Evolutionary conservation across 2,797 vertebrate species (phyloP), one percentile per base, ranked within the genome.

Genomic region (Taeniopygia guttata): DNA sequence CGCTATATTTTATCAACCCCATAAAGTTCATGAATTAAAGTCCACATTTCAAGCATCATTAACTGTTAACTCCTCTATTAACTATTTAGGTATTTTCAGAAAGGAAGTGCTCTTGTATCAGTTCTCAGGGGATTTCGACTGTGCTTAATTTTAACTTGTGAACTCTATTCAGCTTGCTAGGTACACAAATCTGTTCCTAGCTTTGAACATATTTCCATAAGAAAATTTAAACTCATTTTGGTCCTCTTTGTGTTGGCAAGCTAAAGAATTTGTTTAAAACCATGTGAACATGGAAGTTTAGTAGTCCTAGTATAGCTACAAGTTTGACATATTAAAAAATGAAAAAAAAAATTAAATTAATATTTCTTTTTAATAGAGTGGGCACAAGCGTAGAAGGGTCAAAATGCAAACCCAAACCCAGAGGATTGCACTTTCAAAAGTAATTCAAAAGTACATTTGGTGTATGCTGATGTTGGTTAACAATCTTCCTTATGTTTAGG

Each of bases 1-100:
- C 13, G 9, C 68, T 74, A 2, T 73, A 59, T 79, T 94, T 94
- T 94, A 95, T 94, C 66, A 17, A 94, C 90, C 75, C 88, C 77
- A 62, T 85, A 84, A 95, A 94, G 42, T 86, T 85, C 29, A 56
- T 72, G 32, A 96, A 84, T 86, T 96, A 90, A 90, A 43, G 66
- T 48, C 69, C 4, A 6, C 29, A 43, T 93, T 95, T 93, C 81
- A 84, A 95, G 70, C 83, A 82, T 84, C 58, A 81, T 88, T 86
- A 91, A 73, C 48, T 84, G 66, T 69, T 90, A 91, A 78, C 17
- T 91, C 32, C 29, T 81, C 40, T 79, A 76, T 93, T 95, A 91
- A 90, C 87, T 95, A 63, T 94, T 93, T 86, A 81, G 73, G 7
- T 66, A 45, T 78, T 64, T 93, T 78, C 82, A 88, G 43, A 79